Evolutionary conservation across 2,797 vertebrate genomes (phyloP), one percentile per base, ranked within the genome.

Genomic region (Brotula barbata): DNA sequence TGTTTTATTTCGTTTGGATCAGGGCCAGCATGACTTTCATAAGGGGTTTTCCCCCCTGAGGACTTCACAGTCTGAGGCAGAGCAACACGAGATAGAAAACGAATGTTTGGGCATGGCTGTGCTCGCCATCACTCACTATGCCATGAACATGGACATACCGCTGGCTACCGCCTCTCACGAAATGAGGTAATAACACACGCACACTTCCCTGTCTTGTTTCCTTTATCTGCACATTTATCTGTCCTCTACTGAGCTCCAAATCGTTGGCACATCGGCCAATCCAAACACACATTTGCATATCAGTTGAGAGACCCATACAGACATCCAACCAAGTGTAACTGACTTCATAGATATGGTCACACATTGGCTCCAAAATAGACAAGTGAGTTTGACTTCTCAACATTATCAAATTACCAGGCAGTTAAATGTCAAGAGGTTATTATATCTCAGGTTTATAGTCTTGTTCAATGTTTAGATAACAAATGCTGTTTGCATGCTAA

Each of bases 31-130:
- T 71, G 96, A 98, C 84, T 91, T 99, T 42, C 93, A 98, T 68
- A 95, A 90, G 31, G 95, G 95, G 6, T 51, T 94, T 75, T 92
- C 94, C 15, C 94, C 94, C 3, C 87, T 99, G 56, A 90, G 96
- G 19, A 86, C 78, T 1, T 85, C 92, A 12, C 91, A 90, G 54
- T 94, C 55, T 0, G 96, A 98, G 3, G 69, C 84, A 5, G 97
- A 99, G 49, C 90, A 91, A 9, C 96, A 97, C 0, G 97, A 98
- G 58, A 97, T 98, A 0, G 97, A 99, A 77, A 99, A 99, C 0
- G 97, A 99, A 64, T 99, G 97, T 10, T 85, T 99, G 86, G 97
- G 97, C 0, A 99, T 99, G 97, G 97, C 97, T 0, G 97, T 99
- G 34, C 90, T 99, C 53, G 96, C 96, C 2, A 99, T 99, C 77